Percentiles rank a stretch among this genome's conserved stretches.
Conservation (phyloP, 2,888 invertebrate genomes). For the Ormyrus nitidulus region DNA sequence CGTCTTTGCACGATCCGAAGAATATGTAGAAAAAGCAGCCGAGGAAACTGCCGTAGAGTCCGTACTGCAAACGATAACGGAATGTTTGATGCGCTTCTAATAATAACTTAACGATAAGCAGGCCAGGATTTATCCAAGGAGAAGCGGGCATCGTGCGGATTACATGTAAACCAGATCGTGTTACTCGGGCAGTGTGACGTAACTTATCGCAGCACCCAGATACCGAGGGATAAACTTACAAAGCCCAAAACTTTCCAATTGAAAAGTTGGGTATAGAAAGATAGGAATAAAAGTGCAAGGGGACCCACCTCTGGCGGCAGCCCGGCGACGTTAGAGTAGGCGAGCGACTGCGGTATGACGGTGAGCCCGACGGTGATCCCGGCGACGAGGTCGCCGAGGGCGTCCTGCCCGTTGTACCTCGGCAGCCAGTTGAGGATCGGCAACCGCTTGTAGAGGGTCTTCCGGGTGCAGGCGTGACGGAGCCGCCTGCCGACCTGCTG, state of each 20-base stretch:
- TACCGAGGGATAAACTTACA: too few relatives aligned
- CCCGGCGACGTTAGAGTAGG: slow-evolving; percentile 88
- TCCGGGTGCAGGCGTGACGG: slow-evolving; percentile 79
- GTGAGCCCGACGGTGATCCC: slow-evolving; percentile 95
- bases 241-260: neutral
- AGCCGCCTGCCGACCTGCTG: slow-evolving; percentile 76
- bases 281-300: neutral
- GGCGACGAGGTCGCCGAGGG: slow-evolving; percentile 91
- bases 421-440: slow-evolving; percentile 89
- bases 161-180: neutral
- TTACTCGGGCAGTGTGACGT: neutral
- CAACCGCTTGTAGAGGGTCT: slow-evolving; percentile 83
- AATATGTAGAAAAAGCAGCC: slow-evolving; percentile 93
- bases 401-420: slow-evolving; percentile 83
- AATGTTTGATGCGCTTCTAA: too few relatives aligned
- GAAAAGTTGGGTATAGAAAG: neutral
- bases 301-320: slow-evolving; percentile 81
- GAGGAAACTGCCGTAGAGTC: slow-evolving; percentile 94
- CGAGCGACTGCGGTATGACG: slow-evolving; percentile 93
- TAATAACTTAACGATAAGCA: too few relatives aligned
- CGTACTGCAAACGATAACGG: slow-evolving; percentile 80
- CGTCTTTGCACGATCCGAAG: slow-evolving; percentile 94
- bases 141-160: neutral
- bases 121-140: too few relatives aligned
- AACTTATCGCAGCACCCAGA: neutral